A percentile compares a stretch with the other conserved stretches of the same genome.
phyloP scores from a whole-genome alignment of 2,888 invertebrate species.

The Colletes collaris region DNA sequence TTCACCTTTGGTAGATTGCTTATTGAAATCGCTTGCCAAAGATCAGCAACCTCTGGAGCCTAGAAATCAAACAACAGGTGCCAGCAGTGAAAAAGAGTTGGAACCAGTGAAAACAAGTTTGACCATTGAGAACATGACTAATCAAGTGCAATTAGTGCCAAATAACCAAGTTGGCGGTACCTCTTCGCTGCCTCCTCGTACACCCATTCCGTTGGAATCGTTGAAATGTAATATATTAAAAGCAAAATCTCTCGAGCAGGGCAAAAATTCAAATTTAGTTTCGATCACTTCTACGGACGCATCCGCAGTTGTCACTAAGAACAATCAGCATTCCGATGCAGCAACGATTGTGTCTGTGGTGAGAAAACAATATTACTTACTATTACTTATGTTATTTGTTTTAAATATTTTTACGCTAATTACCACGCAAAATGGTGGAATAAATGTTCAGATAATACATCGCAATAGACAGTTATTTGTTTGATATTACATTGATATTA shows the following conservation, averaged over 20 bases:
- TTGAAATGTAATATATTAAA: constrained; percentile 97
- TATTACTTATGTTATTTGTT: neutral
- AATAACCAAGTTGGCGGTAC: constrained; percentile 89
- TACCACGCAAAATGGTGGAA: neutral
- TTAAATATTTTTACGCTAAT: neutral
- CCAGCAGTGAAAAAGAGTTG: constrained; percentile 85
- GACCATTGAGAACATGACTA: constrained; percentile 84
- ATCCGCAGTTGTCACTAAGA: constrained; percentile 77
- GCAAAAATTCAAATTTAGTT: constrained; percentile 81
- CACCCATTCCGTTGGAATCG: constrained; percentile 94
- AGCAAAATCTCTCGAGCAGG: constrained; percentile 87
- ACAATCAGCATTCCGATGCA: constrained; percentile 82
- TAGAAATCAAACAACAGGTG: constrained; percentile 85
- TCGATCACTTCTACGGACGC: constrained; percentile 81
- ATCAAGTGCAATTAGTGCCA: constrained; percentile 85
- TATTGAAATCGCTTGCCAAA: constrained; percentile 90
- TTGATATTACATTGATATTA: constrained; percentile 9
- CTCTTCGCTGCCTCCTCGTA: constrained; percentile 81
- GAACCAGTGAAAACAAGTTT: constrained; percentile 88
- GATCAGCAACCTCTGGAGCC: constrained; percentile 86
- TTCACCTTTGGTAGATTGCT: constrained; percentile 87
- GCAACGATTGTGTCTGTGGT: constrained; percentile 92
- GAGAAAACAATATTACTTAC: constrained; percentile 80
- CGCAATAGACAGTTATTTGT: constrained; percentile 20
- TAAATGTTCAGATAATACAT: constrained; percentile 3